A percentile compares a stretch with the other conserved stretches of the same genome.
phyloP scores from a whole-genome alignment of 2,888 invertebrate genomes.

The Thysanoteuthis rhombus region DNA sequence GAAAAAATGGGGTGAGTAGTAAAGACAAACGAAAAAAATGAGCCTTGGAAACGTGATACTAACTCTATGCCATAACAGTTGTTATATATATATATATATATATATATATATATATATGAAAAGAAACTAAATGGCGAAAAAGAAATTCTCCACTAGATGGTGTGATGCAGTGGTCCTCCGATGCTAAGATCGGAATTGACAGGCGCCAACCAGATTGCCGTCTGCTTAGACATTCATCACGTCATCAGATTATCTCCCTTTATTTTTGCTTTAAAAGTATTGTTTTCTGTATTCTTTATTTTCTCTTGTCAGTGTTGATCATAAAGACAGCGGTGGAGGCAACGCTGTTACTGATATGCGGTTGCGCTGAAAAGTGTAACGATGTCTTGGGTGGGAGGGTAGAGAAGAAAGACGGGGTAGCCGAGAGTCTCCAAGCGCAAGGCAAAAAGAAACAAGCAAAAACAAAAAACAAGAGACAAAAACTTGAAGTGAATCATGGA shows the following conservation, averaged over 20 bases:
- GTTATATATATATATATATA: accelerated
- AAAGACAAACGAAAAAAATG: no score
- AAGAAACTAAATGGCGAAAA: not conserved
- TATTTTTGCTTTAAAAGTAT: not conserved
- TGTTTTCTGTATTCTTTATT: not conserved
- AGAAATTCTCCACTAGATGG: not conserved
- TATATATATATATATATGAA: not conserved
- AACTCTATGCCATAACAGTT: no score
- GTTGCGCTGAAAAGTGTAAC: no score
- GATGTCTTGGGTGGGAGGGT: no score
- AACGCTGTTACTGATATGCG: no score
- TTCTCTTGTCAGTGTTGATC: not conserved
- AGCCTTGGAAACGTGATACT: no score
- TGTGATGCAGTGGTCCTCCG: not conserved
- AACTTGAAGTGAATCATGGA: not conserved
- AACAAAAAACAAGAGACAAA: no score
- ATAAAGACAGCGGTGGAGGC: no score
- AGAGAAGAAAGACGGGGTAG: no score
- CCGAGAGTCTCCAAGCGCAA: no score
- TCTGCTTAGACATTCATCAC: not conserved
- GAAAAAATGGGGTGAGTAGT: no score
- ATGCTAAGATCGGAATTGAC: not conserved
- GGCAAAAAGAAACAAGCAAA: no score
- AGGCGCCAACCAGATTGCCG: not conserved
- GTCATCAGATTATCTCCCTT: not conserved